Percentiles rank a stretch among this genome's conserved stretches.
Evolutionary conservation across 2,113 vertebrate species (phyloP).

Genomic region (Cheilinus undulatus): DNA sequence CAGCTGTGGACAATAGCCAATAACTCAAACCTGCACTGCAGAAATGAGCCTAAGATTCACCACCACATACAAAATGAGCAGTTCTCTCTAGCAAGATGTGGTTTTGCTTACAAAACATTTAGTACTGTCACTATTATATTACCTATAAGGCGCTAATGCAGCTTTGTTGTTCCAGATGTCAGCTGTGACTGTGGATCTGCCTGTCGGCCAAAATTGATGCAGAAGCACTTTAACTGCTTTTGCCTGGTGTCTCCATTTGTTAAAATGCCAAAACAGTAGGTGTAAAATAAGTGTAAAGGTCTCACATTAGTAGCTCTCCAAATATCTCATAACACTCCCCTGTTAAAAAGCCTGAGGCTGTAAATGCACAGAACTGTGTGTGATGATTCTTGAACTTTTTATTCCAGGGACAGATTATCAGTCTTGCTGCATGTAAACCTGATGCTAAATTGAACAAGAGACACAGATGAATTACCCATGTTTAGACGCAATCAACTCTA

Average conservation of each 20-base stretch:
- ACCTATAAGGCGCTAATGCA: background rate
- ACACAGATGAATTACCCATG: slow-evolving; percentile 54
- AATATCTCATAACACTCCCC: slow-evolving; percentile 41
- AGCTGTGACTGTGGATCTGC: slow-evolving; percentile 24
- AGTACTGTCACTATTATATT: background rate
- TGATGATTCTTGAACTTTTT: slow-evolving; percentile 52
- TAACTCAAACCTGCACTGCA: slow-evolving; percentile 40
- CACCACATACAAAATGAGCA: slow-evolving; percentile 39
- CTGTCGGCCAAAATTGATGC: slow-evolving; percentile 34
- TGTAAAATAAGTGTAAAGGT: slow-evolving; percentile 52
- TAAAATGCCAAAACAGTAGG: slow-evolving; percentile 49
- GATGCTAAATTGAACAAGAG: slow-evolving; percentile 39
- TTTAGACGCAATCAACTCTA: slow-evolving; percentile 47
- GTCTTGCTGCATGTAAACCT: slow-evolving; percentile 19
- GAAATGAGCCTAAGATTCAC: slow-evolving; percentile 34
- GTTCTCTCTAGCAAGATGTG: slow-evolving; percentile 10
- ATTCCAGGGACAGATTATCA: slow-evolving; percentile 39
- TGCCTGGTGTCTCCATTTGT: slow-evolving; percentile 26
- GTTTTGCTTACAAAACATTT: slow-evolving; percentile 28
- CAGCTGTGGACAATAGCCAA: slow-evolving; percentile 51
- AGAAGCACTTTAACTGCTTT: slow-evolving; percentile 43
- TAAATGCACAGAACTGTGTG: slow-evolving; percentile 35
- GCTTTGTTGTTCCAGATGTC: background rate
- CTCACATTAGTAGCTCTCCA: slow-evolving; percentile 45
- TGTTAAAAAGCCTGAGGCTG: slow-evolving; percentile 7